These are phyloP conservation scores for Acleris cristana DNA, from an alignment of 2,888 invertebrate species.

Conservation along the genomic window DNA sequence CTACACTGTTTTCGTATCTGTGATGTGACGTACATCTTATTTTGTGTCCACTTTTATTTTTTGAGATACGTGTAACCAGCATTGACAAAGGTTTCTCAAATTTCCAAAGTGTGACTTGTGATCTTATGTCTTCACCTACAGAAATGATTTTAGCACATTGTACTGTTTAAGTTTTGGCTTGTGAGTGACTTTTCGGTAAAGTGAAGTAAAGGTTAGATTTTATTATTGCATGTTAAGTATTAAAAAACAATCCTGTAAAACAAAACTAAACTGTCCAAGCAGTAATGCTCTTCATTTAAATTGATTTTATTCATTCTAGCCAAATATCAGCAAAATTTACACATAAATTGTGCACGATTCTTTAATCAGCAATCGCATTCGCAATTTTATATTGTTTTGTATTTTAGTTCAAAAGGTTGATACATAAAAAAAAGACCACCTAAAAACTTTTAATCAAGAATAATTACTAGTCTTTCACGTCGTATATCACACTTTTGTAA, in stretches of 20 bases:
- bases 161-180: conserved; percentile 16
- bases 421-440: too few species aligned
- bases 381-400: too few species aligned
- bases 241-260: neutral
- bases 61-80: conserved; percentile 19
- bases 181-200: neutral
- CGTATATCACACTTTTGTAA: too few species aligned
- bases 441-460: too few species aligned
- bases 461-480: too few species aligned
- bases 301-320: too few species aligned
- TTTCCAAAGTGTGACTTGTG: conserved; percentile 26
- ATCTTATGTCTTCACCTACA: conserved; percentile 23
- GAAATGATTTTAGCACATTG: conserved; percentile 32
- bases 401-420: too few species aligned
- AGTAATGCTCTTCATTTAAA: neutral
- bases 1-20: conserved; percentile 19
- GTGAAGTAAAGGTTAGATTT: conserved; percentile 4
- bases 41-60: conserved; percentile 10
- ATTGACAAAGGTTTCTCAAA: conserved; percentile 16
- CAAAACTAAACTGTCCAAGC: neutral
- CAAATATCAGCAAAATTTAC: too few species aligned
- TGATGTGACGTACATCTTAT: conserved; percentile 18
- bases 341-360: too few species aligned
- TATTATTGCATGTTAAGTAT: conserved; percentile 10
- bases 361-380: too few species aligned